Evolutionary conservation across 1,140 invertebrate genomes (phyloP).

Genomic region (Sarcophaga bullata): DNA sequence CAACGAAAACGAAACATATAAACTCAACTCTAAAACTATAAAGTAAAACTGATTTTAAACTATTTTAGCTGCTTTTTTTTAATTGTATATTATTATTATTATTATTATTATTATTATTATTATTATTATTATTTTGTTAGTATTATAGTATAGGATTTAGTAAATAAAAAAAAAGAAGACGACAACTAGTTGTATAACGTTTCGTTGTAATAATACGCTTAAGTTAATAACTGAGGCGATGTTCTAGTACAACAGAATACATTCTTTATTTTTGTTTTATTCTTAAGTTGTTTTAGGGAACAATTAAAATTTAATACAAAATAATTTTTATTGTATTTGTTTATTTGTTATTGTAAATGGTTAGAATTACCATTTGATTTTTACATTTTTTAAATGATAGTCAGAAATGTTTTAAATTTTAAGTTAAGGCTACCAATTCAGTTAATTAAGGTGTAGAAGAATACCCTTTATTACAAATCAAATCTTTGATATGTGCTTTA

Average conservation of each 20-base stretch:
- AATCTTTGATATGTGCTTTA: no score
- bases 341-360: neutral
- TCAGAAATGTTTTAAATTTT: no score
- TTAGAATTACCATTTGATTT: neutral
- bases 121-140: no score
- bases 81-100: neutral
- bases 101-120: no score
- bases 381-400: neutral
- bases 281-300: slow-evolving; percentile 29
- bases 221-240: neutral
- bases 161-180: no score
- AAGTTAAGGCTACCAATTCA: no score
- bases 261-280: neutral
- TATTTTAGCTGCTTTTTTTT: neutral
- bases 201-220: neutral
- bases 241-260: neutral
- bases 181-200: no score
- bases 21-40: neutral
- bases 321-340: slow-evolving; percentile 14
- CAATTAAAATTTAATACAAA: slow-evolving; percentile 39
- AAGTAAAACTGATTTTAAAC: slow-evolving; percentile 27
- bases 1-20: neutral
- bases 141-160: no score
- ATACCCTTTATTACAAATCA: no score
- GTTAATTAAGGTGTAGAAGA: no score